phyloP scores from a whole-genome alignment of 1,140 invertebrate species.

The Caerostris darwini region DNA sequence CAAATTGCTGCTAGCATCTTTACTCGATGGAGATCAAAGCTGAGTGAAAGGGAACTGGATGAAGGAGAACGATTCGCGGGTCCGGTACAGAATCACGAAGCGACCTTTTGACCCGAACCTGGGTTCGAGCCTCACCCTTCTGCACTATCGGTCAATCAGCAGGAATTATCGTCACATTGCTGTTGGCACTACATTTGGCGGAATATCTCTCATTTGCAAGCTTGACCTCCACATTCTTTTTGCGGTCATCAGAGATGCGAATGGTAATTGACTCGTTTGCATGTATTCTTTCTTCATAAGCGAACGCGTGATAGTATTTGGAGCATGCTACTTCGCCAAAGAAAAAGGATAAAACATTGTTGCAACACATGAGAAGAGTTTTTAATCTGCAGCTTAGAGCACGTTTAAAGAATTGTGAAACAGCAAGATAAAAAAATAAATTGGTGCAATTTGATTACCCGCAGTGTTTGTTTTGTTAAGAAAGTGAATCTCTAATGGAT shows the following conservation, averaged over 20 bases:
- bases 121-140: constrained; percentile 52
- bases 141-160: constrained; percentile 52
- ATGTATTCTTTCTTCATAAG: neutral
- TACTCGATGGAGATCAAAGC: neutral
- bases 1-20: neutral
- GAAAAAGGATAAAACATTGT: no score
- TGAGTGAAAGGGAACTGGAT: neutral
- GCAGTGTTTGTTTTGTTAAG: no score
- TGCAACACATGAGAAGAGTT: no score
- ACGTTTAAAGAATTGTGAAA: no score
- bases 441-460: no score
- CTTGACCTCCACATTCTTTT: constrained; percentile 50
- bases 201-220: constrained; percentile 3
- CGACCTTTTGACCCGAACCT: constrained; percentile 43
- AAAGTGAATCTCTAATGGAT: no score
- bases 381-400: no score
- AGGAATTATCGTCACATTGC: constrained; percentile 22
- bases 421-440: no score
- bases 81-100: constrained; percentile 54
- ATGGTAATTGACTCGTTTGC: neutral
- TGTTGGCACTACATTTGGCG: neutral
- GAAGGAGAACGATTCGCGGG: neutral
- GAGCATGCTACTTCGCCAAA: neutral
- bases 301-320: constrained; percentile 2
- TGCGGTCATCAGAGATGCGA: neutral